Evolutionary conservation across 2,888 invertebrate species (phyloP), one percentile per base, ranked within the genome.

Genomic region (Pharmacophagus antenor): DNA sequence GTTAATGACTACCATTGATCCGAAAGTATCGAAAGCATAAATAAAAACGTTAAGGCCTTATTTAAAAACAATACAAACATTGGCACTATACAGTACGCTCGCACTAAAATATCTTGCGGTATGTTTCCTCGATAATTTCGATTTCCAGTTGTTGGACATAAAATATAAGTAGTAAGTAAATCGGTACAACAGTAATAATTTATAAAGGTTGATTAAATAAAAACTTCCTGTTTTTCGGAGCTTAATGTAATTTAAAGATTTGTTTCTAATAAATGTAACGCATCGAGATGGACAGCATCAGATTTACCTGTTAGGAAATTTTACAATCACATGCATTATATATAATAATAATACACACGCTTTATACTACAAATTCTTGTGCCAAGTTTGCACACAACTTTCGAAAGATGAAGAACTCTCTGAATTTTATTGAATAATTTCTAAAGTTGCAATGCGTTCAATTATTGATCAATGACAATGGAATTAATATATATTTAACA

Each of bases 1-100:
- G 77, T 79, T 82, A 82, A 82, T 79, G 76, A 73, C 76, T 76
- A 68, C 67, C 72, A 74, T 68, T 66, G 70, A 70, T 67, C 70
- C 66, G 70, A 79, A 76, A 77, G 72, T 72, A 71, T 67, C 58
- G 64, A 71, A 68, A 66, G 67, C 73, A 58, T 71, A 76, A 74
- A 72, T 68, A 70, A 71, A 63, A 53, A 31, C 65, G 64, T 65
- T 66, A 72, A 72, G 71, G 67, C 64, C 67, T 65, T 67, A 73
- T 70, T 70, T 65, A 69, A 68, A 62, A 71, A 71, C 70, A 77
- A 73, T 72, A 67, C 69, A 69, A 68, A 70, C 64, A 67, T 70
- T 62, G 15, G 69, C 62, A 63, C 53, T 41, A 18, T 55, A 62
- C 50, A 15, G 46, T 49, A 20, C 10, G 18, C 37, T 54, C 31